Evolutionary conservation across 2,888 invertebrate genomes (phyloP), one percentile per base, ranked within the genome.

Genomic region (Erebia aethiops): DNA sequence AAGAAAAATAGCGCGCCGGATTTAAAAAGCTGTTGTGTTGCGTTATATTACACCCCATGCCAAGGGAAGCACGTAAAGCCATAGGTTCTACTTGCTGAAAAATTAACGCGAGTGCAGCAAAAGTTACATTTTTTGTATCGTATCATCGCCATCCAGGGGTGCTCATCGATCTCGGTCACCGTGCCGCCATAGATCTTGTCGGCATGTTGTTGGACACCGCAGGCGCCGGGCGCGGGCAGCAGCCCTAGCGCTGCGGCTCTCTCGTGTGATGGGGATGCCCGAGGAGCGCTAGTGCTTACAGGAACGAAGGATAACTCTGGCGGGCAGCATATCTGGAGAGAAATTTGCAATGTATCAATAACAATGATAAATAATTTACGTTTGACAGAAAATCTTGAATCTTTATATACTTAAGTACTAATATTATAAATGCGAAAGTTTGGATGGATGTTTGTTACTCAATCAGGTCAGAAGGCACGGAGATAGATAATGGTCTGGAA

Each of bases 111-210:
- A 13, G 14, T 21, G 35, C 7, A 11, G 9, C n/a, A n/a, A 14
- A 0, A 9, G 10, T 16, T 10, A 62, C 62, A 10, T 9, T 21
- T 18, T 5, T 13, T 8, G 49, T 96, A 96, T 82, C 95, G 93
- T 9, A 96, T 79, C n/a, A 96, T 85, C 0, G 90, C 94, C 95
- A 96, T 95, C 96, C 96, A 96, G 0, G 96, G 96, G 77, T 95
- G 96, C 78, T 96, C 96, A 71, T 95, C 95, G 16, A 96, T 87
- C 18, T 95, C 94, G 0, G 95, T 93, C 62, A 81, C 80, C 52
- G 90, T 88, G 1, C 96, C 96, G 2, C 96, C 96, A 49, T 94
- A 93, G 74, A 96, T 96, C 75, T 94, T 92, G 81, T 95, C 94
- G 9, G 1, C 52, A 11, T 10, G 16, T 1, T 35, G 4, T 1